Percentiles rank a stretch among this genome's conserved stretches.
These are phyloP conservation scores for Sebastes nivosus DNA, from an alignment of 2,797 vertebrate species.

Conservation along the genomic window DNA sequence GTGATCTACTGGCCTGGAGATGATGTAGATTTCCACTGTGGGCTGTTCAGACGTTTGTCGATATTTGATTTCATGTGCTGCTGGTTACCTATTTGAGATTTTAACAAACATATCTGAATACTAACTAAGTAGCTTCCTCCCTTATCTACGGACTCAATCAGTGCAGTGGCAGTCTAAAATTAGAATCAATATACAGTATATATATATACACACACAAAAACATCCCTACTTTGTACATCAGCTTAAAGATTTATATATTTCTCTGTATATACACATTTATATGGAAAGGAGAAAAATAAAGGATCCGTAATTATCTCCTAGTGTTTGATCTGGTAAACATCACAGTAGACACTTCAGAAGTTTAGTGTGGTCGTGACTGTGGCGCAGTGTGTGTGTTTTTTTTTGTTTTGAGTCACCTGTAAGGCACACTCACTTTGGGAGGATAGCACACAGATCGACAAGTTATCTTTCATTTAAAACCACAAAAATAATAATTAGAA, in stretches of 20 bases:
- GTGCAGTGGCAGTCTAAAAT: conserved; percentile 68
- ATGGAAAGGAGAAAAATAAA: conserved; percentile 62
- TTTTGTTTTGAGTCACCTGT: conserved; percentile 47
- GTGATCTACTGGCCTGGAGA: conserved; percentile 17
- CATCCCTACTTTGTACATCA: conserved; percentile 67
- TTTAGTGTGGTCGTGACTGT: conserved; percentile 27
- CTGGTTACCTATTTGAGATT: conserved; percentile 58
- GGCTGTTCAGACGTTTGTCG: conserved; percentile 4
- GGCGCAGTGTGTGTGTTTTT: conserved; percentile 1
- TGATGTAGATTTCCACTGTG: conserved; percentile 12
- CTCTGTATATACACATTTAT: conserved; percentile 75
- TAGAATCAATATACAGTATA: conserved; percentile 51
- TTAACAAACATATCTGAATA: conserved; percentile 21
- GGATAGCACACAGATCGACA: conserved; percentile 20
- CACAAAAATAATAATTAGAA: conserved; percentile 15
- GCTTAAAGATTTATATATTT: conserved; percentile 70
- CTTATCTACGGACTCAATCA: conserved; percentile 53
- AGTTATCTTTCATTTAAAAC: conserved; percentile 6
- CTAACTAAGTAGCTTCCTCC: conserved; percentile 23
- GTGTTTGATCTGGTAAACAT: conserved; percentile 54
- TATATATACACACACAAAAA: conserved; percentile 35
- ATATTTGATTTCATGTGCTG: conserved; percentile 45
- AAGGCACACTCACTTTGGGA: conserved; percentile 66
- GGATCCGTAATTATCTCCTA: conserved; percentile 10
- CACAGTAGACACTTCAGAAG: conserved; percentile 28